A percentile compares a stretch with the other conserved stretches of the same genome.
Evolutionary conservation across 2,113 vertebrate species (phyloP).

Genomic region (Pelodiscus sinensis): DNA sequence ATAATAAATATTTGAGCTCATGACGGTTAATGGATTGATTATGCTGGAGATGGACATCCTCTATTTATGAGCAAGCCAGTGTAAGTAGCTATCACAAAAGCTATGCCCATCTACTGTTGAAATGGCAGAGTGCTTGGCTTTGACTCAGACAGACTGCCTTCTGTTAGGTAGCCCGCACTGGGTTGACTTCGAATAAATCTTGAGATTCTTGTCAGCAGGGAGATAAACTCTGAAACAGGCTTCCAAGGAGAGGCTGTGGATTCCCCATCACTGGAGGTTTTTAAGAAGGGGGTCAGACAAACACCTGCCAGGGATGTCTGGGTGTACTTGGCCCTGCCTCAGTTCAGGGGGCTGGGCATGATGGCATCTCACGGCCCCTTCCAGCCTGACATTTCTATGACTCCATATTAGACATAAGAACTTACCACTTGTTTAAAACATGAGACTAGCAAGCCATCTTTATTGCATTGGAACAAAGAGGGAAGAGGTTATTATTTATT

Average conservation of each 20-base stretch:
- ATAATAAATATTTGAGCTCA: conserved; percentile 74
- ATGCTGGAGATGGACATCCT: conserved; percentile 33
- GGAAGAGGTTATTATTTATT: background rate
- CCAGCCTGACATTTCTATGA: background rate
- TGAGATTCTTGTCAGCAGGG: background rate
- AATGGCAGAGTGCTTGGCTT: background rate
- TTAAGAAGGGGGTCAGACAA: background rate
- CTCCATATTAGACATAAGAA: background rate
- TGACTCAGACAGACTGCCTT: background rate
- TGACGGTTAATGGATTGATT: conserved; percentile 58
- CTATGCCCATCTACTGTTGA: background rate
- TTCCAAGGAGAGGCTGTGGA: background rate
- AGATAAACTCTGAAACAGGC: background rate
- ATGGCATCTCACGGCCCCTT: background rate
- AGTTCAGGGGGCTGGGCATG: background rate
- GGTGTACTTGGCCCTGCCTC: background rate
- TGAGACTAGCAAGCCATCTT: background rate
- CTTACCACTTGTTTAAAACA: background rate
- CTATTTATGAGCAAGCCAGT: background rate
- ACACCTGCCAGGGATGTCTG: background rate
- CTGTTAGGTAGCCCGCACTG: background rate
- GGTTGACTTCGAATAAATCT: background rate
- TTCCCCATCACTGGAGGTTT: background rate
- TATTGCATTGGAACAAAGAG: background rate
- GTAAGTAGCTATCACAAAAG: background rate